A percentile compares a stretch with the other conserved stretches of the same genome.
Conservation (phyloP, 2,113 vertebrate genomes). For the Prionailurus bengalensis region DNA sequence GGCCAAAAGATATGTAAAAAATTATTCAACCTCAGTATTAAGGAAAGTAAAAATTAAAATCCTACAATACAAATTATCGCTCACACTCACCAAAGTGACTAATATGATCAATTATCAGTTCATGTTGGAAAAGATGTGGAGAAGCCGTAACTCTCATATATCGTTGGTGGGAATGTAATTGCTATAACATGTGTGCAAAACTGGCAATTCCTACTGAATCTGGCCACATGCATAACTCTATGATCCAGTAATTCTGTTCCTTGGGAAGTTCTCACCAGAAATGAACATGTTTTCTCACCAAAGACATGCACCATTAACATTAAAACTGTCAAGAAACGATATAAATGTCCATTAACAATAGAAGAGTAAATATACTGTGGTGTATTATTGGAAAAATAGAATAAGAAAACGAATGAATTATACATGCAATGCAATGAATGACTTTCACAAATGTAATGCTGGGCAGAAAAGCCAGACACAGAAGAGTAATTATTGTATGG, state of each 20-base stretch:
- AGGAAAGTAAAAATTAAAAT: conserved; percentile 13
- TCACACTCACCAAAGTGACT: not conserved
- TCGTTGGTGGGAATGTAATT: not conserved
- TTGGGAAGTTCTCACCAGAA: not conserved
- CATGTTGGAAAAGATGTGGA: not conserved
- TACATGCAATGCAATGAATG: not conserved
- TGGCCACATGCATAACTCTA: not conserved
- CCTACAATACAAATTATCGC: not conserved
- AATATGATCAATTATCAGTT: not conserved
- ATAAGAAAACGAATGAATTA: not conserved
- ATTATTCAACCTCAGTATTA: not conserved
- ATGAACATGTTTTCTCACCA: not conserved
- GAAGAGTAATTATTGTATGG: not conserved
- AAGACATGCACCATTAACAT: not conserved
- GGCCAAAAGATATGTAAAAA: not conserved
- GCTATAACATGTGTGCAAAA: not conserved
- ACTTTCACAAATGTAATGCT: not conserved
- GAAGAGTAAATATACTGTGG: not conserved
- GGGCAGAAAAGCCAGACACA: not conserved
- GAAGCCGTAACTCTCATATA: not conserved
- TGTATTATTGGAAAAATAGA: not conserved
- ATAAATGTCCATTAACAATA: not conserved
- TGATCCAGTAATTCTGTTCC: not conserved
- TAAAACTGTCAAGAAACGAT: not conserved
- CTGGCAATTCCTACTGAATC: not conserved